phyloP scores from a whole-genome alignment of 2,888 invertebrate genomes.

The Dendrolimus pini region DNA sequence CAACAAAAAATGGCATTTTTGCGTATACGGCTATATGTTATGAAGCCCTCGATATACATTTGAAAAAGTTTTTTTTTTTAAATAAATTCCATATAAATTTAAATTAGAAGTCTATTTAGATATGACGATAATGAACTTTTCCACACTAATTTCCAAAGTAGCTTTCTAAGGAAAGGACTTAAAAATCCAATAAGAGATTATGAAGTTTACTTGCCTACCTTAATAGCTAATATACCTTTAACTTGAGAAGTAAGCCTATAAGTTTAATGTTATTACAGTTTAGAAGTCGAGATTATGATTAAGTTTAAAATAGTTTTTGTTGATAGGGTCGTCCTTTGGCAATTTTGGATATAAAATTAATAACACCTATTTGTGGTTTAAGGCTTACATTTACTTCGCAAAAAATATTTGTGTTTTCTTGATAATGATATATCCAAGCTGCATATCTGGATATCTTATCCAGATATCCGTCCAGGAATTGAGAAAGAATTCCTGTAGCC shows the following conservation, averaged over 20 bases:
- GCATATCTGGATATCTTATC: too few species aligned
- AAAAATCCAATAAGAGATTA: neutral
- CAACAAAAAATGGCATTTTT: too few species aligned
- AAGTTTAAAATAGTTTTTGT: conserved; percentile 11
- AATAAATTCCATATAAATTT: too few species aligned
- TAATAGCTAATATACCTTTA: neutral
- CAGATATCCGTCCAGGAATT: too few species aligned
- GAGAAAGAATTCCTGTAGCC: too few species aligned
- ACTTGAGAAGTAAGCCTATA: neutral
- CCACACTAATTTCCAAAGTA: neutral
- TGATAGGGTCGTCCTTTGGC: neutral
- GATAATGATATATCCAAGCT: too few species aligned
- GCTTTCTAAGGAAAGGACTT: neutral
- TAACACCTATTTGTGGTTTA: too few species aligned
- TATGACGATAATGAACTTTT: neutral
- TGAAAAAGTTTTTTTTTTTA: too few species aligned
- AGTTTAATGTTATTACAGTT: neutral
- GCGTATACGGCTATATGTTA: too few species aligned
- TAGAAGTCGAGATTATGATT: neutral
- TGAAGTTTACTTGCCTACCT: neutral
- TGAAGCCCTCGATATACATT: too few species aligned
- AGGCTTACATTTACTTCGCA: too few species aligned
- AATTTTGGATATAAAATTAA: neutral
- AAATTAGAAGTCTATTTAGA: neutral
- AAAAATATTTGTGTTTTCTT: too few species aligned